Evolutionary conservation across 1,140 invertebrate genomes (phyloP), one percentile per base, ranked within the genome.

Genomic region (Drosophila arizonae): DNA sequence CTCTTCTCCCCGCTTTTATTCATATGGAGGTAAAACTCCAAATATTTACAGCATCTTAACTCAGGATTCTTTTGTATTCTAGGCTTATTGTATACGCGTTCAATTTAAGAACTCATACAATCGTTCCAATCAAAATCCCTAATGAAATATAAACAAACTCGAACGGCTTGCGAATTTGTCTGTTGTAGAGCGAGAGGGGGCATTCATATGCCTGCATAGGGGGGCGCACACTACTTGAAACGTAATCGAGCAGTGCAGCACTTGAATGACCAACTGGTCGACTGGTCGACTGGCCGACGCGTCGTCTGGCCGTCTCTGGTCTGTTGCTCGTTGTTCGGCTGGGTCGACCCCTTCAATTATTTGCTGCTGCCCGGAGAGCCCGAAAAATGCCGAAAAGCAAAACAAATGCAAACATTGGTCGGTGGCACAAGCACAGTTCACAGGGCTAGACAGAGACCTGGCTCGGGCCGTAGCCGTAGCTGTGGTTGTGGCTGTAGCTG

Each of bases 211-310:
- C 33, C 33, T 10, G 26, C 24, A 39, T 17, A 26, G 26, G 26
- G 26, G 26, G 26, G 56, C 52, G 66, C 46, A 62, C 71, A 61
- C 72, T 82, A 87, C 82, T 87, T 87, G 82, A 87, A 87, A 87
- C 68, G 79, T 87, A 87, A 87, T 87, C 82, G 84, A 81, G 57
- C 79, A 87, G 84, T 87, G 82, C 76, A 74, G 79, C 79, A 82
- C 84, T 87, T 82, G 82, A 88, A 88, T 87, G 82, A 87, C 82
- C 81, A 81, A 82, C 72, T 73, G 68, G 61, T 71, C 64, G 68
- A 65, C 65, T 65, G 70, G 58, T 52, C 50, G 36, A 28, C 45
- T 24, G 41, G 39, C 41, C 36, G 45, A 50, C 21, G 48, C 17
- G 57, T 36, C 21, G 57, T 58, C 72, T 66, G 77, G 43, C 6